phyloP scores from a whole-genome alignment of 2,888 invertebrate genomes.

The Bruchidius siliquastri region DNA sequence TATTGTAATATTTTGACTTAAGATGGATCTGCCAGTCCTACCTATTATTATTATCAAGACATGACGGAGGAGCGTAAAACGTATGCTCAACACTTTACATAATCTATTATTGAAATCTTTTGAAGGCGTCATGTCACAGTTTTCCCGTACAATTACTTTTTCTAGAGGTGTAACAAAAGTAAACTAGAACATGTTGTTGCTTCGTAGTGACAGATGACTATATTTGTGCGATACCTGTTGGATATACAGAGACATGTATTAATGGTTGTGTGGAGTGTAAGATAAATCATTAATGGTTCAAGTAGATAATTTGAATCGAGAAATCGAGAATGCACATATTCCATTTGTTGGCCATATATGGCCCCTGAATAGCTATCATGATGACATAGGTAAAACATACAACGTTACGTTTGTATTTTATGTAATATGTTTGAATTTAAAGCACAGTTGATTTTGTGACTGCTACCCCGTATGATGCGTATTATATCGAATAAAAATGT shows the following conservation, averaged over 20 bases:
- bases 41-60: conserved; percentile 27
- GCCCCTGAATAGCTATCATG: too few species aligned
- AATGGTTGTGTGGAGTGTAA: background rate
- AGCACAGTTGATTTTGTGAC: too few species aligned
- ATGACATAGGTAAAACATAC: too few species aligned
- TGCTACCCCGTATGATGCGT: too few species aligned
- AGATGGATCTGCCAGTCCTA: conserved; percentile 27
- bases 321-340: too few species aligned
- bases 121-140: conserved; percentile 6
- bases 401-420: too few species aligned
- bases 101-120: conserved; percentile 30
- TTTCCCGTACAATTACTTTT: background rate
- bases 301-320: too few species aligned
- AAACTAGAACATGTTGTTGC: background rate
- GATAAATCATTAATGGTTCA: background rate
- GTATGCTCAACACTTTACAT: conserved; percentile 41
- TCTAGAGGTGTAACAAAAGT: background rate
- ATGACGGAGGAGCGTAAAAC: conserved; percentile 36
- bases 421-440: too few species aligned
- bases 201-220: background rate
- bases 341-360: too few species aligned
- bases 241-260: background rate
- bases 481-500: too few species aligned
- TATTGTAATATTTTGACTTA: conserved; percentile 31
- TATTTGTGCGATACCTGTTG: background rate